phyloP scores from a whole-genome alignment of 2,888 invertebrate genomes.

The Nomada lathburiana region DNA sequence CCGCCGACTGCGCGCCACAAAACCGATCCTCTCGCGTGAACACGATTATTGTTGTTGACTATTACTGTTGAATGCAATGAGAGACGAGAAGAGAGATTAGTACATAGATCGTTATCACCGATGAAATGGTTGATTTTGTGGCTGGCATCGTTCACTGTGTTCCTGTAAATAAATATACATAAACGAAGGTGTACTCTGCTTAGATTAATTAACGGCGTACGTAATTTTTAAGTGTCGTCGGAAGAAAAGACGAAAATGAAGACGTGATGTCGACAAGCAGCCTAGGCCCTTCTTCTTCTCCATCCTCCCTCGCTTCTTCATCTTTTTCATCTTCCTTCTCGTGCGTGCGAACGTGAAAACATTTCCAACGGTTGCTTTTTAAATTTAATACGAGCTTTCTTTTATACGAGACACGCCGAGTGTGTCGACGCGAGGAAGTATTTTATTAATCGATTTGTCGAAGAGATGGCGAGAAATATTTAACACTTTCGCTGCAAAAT shows the following conservation, averaged over 20 bases:
- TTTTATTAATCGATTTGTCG: conserved; percentile 52
- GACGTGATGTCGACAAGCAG: conserved; percentile 25
- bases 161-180: conserved; percentile 72
- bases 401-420: conserved; percentile 23
- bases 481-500: conserved; percentile 14
- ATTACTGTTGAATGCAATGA: conserved; percentile 26
- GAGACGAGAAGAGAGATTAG: background rate
- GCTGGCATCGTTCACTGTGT: conserved; percentile 58
- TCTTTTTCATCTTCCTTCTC: conserved; percentile 6
- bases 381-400: conserved; percentile 20
- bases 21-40: conserved; percentile 42
- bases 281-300: conserved; percentile 15
- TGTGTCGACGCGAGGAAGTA: conserved; percentile 43
- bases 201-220: conserved; percentile 49
- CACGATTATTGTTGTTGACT: conserved; percentile 33
- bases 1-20: conserved; percentile 54
- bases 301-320: conserved; percentile 30
- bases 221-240: conserved; percentile 25
- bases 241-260: conserved; percentile 10
- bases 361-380: conserved; percentile 1
- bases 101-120: background rate
- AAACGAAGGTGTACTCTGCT: conserved; percentile 65
- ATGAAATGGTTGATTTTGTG: conserved; percentile 40
- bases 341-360: background rate
- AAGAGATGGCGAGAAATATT: background rate